Percentiles rank a stretch among this genome's conserved stretches.
These are phyloP conservation scores for Deilephila elpenor DNA, from an alignment of 2,888 invertebrate species.

Conservation along the genomic window DNA sequence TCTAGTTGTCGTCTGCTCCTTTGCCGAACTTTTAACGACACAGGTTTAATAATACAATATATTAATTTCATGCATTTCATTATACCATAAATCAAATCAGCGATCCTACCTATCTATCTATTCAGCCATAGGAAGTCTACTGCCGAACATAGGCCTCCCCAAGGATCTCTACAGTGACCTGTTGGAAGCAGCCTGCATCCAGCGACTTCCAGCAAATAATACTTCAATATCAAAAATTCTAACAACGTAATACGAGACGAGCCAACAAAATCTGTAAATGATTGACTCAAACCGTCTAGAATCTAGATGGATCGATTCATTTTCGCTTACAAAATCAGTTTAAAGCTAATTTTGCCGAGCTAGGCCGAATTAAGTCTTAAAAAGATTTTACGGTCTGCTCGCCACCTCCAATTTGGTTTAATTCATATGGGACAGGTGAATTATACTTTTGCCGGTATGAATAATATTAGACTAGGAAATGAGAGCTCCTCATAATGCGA, in stretches of 20 bases:
- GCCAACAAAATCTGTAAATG: conserved; percentile 44
- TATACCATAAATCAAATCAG: background rate
- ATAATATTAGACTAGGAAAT: conserved; percentile 53
- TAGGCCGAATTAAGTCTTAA: conserved; percentile 50
- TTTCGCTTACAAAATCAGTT: conserved; percentile 42
- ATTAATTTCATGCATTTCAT: too few relatives aligned
- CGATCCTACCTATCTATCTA: too few relatives aligned
- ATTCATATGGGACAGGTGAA: conserved; percentile 55
- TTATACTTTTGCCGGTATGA: conserved; percentile 49
- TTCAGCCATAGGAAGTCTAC: too few relatives aligned
- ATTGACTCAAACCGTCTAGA: conserved; percentile 42
- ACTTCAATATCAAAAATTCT: background rate
- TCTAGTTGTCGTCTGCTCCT: too few relatives aligned
- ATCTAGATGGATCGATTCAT: conserved; percentile 35
- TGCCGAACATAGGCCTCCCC: too few relatives aligned
- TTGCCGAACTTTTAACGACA: too few relatives aligned
- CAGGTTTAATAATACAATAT: too few relatives aligned
- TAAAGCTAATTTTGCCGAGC: conserved; percentile 50
- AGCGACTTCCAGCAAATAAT: background rate
- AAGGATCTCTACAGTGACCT: too few relatives aligned
- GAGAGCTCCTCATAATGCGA: conserved; percentile 43
- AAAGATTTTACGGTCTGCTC: conserved; percentile 59
- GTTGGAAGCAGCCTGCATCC: too few relatives aligned
- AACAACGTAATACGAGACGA: background rate
- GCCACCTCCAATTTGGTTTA: conserved; percentile 56